Percentiles rank a stretch among this genome's conserved stretches.
These are phyloP conservation scores for Excalfactoria chinensis DNA, from an alignment of 2,113 vertebrate species.

Conservation along the genomic window DNA sequence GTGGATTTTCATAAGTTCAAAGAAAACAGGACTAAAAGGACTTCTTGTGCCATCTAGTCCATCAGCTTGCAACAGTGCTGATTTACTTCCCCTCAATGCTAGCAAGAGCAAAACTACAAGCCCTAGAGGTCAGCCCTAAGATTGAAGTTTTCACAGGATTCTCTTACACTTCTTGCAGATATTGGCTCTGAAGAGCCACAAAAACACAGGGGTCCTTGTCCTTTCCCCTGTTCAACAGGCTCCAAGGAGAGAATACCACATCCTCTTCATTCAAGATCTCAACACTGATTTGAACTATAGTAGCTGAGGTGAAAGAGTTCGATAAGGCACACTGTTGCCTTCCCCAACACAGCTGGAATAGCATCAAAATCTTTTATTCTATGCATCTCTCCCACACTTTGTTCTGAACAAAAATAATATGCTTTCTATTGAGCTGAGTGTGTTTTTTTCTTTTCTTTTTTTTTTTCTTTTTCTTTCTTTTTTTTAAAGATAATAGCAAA, in stretches of 20 bases:
- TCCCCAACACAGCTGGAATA: constrained; percentile 41
- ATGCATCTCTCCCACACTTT: not conserved
- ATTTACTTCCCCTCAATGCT: not conserved
- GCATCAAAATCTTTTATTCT: constrained; percentile 13
- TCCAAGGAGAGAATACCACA: constrained; percentile 32
- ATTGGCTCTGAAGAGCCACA: constrained; percentile 57
- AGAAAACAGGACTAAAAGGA: constrained; percentile 16
- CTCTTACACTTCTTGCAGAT: constrained; percentile 58
- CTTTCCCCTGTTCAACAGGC: constrained; percentile 57
- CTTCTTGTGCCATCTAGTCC: constrained; percentile 5
- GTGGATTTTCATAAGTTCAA: constrained; percentile 48
- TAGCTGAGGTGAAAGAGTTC: constrained; percentile 58
- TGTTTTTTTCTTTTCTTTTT: not conserved
- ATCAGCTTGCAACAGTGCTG: constrained; percentile 16
- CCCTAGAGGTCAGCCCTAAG: constrained; percentile 57
- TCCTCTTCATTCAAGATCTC: constrained; percentile 59
- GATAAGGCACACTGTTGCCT: constrained; percentile 1
- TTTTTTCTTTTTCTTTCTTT: constrained; percentile 19
- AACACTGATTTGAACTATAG: constrained; percentile 58
- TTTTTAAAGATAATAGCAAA: constrained; percentile 71
- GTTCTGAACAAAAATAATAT: not conserved
- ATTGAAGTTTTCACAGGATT: constrained; percentile 59
- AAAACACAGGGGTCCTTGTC: constrained; percentile 58
- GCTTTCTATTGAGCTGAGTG: not conserved
- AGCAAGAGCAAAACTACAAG: constrained; percentile 22